phyloP scores from a whole-genome alignment of 2,113 vertebrate species.

The Puffinus mauretanicus region DNA sequence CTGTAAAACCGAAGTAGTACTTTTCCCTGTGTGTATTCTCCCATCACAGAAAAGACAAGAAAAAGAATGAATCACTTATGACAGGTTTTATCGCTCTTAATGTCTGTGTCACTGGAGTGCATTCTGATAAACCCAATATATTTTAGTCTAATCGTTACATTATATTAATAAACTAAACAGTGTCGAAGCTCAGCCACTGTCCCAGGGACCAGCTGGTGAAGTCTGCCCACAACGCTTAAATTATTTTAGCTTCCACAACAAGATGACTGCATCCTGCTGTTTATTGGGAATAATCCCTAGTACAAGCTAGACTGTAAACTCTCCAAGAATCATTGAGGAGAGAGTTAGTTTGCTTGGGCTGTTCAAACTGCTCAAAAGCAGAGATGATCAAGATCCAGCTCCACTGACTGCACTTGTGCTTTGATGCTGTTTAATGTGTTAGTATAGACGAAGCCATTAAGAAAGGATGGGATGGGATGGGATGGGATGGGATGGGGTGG shows the following conservation, averaged over 20 bases:
- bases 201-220: neutral
- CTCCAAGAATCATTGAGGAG: neutral
- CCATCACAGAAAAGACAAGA: neutral
- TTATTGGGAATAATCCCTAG: neutral
- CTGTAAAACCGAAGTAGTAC: neutral
- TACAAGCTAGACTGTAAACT: neutral
- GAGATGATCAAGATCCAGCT: neutral
- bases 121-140: neutral
- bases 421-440: neutral
- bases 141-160: neutral
- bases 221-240: neutral
- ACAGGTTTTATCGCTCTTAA: neutral
- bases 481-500: fast-evolving
- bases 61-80: neutral
- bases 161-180: neutral
- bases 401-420: neutral
- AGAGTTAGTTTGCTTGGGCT: neutral
- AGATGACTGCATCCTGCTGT: neutral
- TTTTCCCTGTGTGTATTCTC: neutral
- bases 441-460: neutral
- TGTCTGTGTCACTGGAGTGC: neutral
- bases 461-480: neutral
- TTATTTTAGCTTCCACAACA: neutral
- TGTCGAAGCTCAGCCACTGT: neutral
- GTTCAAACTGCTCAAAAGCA: neutral